Percentiles rank a stretch among this genome's conserved stretches.
These are phyloP conservation scores for Myiotriccus ornatus DNA, from an alignment of 2,797 vertebrate species.

Conservation along the genomic window DNA sequence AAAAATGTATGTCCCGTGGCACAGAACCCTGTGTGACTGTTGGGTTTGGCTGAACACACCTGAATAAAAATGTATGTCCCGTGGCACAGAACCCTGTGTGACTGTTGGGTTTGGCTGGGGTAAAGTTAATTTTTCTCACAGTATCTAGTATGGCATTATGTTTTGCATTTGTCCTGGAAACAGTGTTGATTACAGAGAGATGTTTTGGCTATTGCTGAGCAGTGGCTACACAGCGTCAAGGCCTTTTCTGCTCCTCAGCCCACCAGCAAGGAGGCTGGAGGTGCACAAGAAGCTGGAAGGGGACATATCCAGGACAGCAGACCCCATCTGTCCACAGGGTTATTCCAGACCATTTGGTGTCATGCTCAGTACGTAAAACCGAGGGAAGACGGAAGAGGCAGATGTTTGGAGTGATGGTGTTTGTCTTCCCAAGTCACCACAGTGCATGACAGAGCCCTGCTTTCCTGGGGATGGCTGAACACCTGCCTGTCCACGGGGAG, in stretches of 20 bases:
- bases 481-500: not conserved
- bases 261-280: not conserved
- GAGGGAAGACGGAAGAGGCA: not conserved
- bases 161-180: not conserved
- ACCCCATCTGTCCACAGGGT: not conserved
- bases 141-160: not conserved
- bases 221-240: not conserved
- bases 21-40: not conserved
- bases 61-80: not conserved
- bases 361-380: not conserved
- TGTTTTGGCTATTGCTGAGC: not conserved
- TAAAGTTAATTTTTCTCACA: not conserved
- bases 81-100: not conserved
- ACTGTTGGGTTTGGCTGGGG: not conserved
- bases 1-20: not conserved
- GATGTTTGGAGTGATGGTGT: not conserved
- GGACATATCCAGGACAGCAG: not conserved
- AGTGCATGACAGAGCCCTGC: fast-evolving
- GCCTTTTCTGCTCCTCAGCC: not conserved
- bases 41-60: not conserved
- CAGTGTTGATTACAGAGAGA: not conserved
- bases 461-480: not conserved
- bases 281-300: not conserved
- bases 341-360: not conserved
- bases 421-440: not conserved